phyloP scores from a whole-genome alignment of 1,140 invertebrate genomes.

The Brachionus manjavacas region DNA sequence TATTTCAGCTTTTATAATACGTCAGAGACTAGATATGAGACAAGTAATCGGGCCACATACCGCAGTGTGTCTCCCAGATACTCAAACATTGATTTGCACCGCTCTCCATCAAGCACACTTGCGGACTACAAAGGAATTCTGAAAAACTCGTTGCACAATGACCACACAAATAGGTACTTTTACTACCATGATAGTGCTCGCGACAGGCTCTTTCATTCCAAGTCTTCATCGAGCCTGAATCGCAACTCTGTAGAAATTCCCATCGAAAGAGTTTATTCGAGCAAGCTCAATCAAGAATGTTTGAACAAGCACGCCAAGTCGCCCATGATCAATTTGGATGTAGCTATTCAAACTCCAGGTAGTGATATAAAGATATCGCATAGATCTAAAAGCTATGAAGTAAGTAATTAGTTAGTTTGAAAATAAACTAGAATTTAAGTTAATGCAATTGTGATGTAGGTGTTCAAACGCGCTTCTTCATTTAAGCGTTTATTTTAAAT shows the following conservation, averaged over 20 bases:
- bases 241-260: not conserved
- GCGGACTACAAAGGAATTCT: not conserved
- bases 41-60: not conserved
- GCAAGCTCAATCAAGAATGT: not conserved
- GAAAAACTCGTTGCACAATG: not conserved
- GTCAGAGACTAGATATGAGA: not conserved
- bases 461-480: not conserved
- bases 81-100: not conserved
- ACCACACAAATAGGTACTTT: not conserved
- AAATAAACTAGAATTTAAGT: too few species aligned
- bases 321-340: conserved; percentile 12
- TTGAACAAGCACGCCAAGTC: not conserved
- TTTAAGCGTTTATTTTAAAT: not conserved
- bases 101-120: not conserved
- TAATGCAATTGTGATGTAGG: not conserved
- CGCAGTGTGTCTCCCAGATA: not conserved
- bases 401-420: too few species aligned
- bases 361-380: conserved; percentile 25
- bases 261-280: conserved; percentile 22
- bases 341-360: not conserved
- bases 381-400: conserved; percentile 40
- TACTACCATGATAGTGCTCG: not conserved
- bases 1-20: conserved; percentile 17
- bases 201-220: not conserved
- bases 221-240: not conserved